Evolutionary conservation across 2,113 vertebrate species (phyloP), one percentile per base, ranked within the genome.

Genomic region (Propithecus coquereli): DNA sequence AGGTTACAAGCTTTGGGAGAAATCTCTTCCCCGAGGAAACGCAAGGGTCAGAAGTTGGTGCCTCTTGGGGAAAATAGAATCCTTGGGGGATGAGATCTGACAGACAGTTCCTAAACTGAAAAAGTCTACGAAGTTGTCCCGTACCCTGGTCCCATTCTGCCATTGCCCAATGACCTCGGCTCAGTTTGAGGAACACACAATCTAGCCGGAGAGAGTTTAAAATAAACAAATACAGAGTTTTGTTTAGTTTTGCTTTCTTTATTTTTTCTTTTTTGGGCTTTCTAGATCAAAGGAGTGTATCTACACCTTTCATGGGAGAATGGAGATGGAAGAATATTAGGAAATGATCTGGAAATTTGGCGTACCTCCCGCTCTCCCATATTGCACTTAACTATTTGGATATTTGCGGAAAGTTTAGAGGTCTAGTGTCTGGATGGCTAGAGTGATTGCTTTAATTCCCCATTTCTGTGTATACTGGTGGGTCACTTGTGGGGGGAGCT

Each of bases 111-210:
- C 30, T 6, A 95, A 66, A 13, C 47, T 68, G 90, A 79, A 90
- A 66, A 40, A 30, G 20, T 68, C 17, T 1, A 23, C 30, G 17
- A 23, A 52, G 37, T 18, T 2, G 1, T 8, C 50, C 43, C 43
- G 30, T 14, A 27, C 14, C 34, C 52, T 0, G 30, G 30, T 16
- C 61, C 0, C 1, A 3, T 6, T 13, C 45, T 16, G 45, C 22
- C 16, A 30, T 80, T n/a, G 10, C 32, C 45, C 10, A 0, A 11
- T 10, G 4, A 4, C 34, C 47, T 65, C 30, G 0, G 14, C 23
- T 30, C 5, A 23, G 3, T 54, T 22, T n/a, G 22, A 79, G 57
- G 32, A 32, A 7, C 9, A 25, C 40, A 13, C 0, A 22, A 45
- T 25, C 3, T 8, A 0, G 17, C 61, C 27, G 17, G 3, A 91